Base-by-base conservation (phyloP, 2,113 vertebrate species). In the Peucedramus taeniatus region DNA sequence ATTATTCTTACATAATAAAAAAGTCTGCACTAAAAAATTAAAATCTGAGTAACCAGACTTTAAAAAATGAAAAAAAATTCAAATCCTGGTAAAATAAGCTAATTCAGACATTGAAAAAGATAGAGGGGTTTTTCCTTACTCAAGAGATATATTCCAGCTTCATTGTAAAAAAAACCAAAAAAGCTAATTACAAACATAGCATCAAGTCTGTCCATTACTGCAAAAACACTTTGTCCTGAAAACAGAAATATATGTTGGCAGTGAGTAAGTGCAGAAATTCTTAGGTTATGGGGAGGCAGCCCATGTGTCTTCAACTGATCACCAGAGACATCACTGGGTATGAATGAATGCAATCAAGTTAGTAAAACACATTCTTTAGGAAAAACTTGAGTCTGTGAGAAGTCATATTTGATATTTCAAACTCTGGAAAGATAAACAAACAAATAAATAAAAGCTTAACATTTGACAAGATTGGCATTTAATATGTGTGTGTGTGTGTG, bases 261-360 rank as follows among this genome's bases (percentile, higher is more conserved):
- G 5, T 19, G 11, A 33, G 9, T 23, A 45, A 59, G 11, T 22
- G 13, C 11, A 59, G 66, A 61, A 76, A 28, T n/a, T 74, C 33
- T 45, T 35, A 57, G 9, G 3, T 35, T 65, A 12, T n/a, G 11
- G 5, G 3, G 5, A 53, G 5, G 6, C 6, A 78, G 7, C 6
- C n/a, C 11, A 33, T 24, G 9, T 45, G 27, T 65, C 13, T 27
- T 44, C 37, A 82, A 0, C 1, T 5, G 45, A 33, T 16, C 13
- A n/a, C 11, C 9, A 53, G 27, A 45, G 40, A 56, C 33, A 44
- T 12, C 6, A 60, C 19, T 27, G 42, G 5, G 40, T 9, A n/a
- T 7, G 6, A 66, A 60, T 39, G 30, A 33, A 68, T 1, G 0
- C 77, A 93, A 71, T 42, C 21, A 70, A 71, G 2, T 37, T 33